Conservation (phyloP, 2,888 invertebrate genomes). For the Zygothrica quintamaculata region DNA sequence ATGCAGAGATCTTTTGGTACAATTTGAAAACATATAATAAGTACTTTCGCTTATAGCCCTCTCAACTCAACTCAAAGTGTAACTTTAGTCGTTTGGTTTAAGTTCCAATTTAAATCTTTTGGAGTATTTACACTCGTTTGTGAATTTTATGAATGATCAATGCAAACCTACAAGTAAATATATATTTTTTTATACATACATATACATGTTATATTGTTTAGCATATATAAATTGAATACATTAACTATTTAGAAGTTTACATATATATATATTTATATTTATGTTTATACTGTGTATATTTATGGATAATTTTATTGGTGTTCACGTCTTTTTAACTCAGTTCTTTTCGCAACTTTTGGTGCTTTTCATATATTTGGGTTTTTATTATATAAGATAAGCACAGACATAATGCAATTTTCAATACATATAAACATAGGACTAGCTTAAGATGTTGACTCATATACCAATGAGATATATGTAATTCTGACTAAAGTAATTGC, state of each 20-base stretch:
- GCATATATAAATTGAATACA: constrained; percentile 21
- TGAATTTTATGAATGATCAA: constrained; percentile 27
- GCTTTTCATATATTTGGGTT: constrained; percentile 61
- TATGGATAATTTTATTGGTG: constrained; percentile 50
- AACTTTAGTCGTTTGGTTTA: background rate
- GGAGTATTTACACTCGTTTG: no score
- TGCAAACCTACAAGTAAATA: constrained; percentile 53
- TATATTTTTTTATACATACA: constrained; percentile 37
- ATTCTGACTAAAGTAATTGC: constrained; percentile 24
- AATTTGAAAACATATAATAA: constrained; percentile 27
- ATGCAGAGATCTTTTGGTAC: constrained; percentile 22
- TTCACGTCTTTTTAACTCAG: constrained; percentile 81
- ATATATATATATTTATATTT: constrained; percentile 17
- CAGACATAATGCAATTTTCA: constrained; percentile 15
- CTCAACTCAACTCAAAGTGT: constrained; percentile 6
- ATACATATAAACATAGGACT: constrained; percentile 19
- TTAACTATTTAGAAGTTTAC: constrained; percentile 22
- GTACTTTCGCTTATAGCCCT: constrained; percentile 27
- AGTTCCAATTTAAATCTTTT: background rate
- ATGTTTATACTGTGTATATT: constrained; percentile 34
- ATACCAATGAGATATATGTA: background rate
- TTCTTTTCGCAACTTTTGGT: constrained; percentile 81
- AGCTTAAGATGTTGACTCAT: constrained; percentile 21
- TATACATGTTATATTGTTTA: constrained; percentile 6
- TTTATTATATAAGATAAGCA: constrained; percentile 42